Evolutionary conservation across 1,140 invertebrate genomes (phyloP), one percentile per base, ranked within the genome.

Genomic region (Drosophila serrata): DNA sequence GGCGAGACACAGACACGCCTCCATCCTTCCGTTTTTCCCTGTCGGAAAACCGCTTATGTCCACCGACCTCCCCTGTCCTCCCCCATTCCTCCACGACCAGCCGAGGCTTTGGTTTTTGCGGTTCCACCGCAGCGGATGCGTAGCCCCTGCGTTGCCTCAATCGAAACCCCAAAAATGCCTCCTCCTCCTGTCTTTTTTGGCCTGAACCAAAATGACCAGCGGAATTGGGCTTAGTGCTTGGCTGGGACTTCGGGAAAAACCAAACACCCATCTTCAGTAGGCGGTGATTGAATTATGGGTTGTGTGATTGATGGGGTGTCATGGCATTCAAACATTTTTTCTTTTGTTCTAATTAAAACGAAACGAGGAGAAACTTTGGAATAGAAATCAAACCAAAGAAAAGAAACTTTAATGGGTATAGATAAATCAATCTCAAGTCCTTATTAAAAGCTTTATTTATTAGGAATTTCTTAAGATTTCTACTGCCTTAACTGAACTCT

Each of bases 51-150:
- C 65, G 62, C 62, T 55, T 53, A 60, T 63, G 51, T 70, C 43
- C 42, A 35, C 31, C 31, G 1, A 4, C 6, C 27, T 5, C 13
- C 27, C 0, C 6, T 4, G n/a, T n/a, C n/a, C n/a, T n/a, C n/a
- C n/a, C 9, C 6, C 6, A n/a, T 11, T 0, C 11, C 53, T 46
- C 56, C 49, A 62, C 29, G 58, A 51, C 62, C 74, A 75, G 84
- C 81, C 81, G 77, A 82, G 82, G 90, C 84, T 91, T 91, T 90
- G 90, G 90, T 91, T 91, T 88, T 86, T 91, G 90, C 81, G 90
- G 90, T 91, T 82, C 57, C 64, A 80, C 86, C 79, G 62, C 81
- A 90, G 77, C 81, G 81, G 81, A 84, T 77, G 73, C 81, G 77
- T 77, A 33, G 60, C 67, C 42, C n/a, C 8, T n/a, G 8, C 15